A percentile compares a stretch with the other conserved stretches of the same genome.
Conservation (phyloP, 2,113 vertebrate genomes). For the Pelodiscus sinensis region DNA sequence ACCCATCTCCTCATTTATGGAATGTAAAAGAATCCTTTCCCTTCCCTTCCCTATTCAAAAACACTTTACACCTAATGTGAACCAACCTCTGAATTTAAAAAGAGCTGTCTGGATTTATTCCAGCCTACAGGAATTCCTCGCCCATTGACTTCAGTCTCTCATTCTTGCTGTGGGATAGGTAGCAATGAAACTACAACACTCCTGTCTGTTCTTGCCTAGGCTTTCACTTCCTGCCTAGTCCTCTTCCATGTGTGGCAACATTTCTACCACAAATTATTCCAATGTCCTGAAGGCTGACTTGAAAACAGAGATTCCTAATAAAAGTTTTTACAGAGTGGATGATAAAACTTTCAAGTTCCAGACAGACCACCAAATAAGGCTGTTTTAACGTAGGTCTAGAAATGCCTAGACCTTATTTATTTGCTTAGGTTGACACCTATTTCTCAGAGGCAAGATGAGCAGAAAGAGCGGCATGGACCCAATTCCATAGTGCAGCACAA, state of each 20-base stretch:
- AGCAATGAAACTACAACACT: neutral
- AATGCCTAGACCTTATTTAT: neutral
- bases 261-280: neutral
- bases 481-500: neutral
- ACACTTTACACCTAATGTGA: neutral
- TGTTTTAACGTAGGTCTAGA: neutral
- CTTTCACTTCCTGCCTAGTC: neutral
- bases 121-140: neutral
- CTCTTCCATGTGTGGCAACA: neutral
- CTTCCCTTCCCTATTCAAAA: neutral
- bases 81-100: neutral
- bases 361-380: neutral
- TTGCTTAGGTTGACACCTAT: neutral
- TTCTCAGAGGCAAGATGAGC: neutral
- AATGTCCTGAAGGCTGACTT: neutral
- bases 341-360: neutral
- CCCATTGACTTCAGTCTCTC: neutral
- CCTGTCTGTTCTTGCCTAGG: neutral
- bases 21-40: neutral
- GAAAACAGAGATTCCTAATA: neutral
- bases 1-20: neutral
- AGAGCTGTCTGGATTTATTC: neutral
- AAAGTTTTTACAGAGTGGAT: no score
- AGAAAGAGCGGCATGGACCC: neutral
- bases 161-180: neutral